These are phyloP conservation scores for Bimastos eiseni DNA, from an alignment of 2,888 invertebrate genomes.

Conservation along the genomic window DNA sequence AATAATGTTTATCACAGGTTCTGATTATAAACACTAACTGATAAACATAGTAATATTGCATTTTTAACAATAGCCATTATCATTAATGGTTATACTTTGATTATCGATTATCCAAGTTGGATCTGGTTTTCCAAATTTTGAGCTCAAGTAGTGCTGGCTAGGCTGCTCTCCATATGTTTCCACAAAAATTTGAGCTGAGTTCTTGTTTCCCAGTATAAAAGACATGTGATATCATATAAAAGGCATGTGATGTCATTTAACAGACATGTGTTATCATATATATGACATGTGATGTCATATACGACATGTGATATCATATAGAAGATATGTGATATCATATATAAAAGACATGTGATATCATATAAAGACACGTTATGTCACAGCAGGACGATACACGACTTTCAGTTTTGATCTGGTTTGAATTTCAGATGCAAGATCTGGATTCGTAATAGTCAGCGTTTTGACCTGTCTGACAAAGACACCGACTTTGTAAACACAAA, in stretches of 20 bases:
- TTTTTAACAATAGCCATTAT: neutral
- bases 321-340: neutral
- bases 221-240: neutral
- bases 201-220: too few relatives aligned
- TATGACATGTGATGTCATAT: neutral
- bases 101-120: neutral
- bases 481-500: neutral
- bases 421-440: slow-evolving; percentile 8
- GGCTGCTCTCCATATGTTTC: too few relatives aligned
- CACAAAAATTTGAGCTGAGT: too few relatives aligned
- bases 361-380: too few relatives aligned
- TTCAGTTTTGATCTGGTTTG: too few relatives aligned
- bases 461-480: neutral
- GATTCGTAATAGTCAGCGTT: neutral
- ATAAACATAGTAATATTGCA: neutral
- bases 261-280: neutral
- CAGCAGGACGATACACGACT: too few relatives aligned
- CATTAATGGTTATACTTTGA: neutral
- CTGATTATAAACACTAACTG: neutral
- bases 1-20: neutral
- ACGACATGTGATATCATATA: neutral
- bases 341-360: neutral
- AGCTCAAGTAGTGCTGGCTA: too few relatives aligned
- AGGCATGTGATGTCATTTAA: neutral
- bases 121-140: too few relatives aligned